Base-by-base conservation (phyloP, 1,140 invertebrate genomes). In the Caligus rogercresseyi region DNA sequence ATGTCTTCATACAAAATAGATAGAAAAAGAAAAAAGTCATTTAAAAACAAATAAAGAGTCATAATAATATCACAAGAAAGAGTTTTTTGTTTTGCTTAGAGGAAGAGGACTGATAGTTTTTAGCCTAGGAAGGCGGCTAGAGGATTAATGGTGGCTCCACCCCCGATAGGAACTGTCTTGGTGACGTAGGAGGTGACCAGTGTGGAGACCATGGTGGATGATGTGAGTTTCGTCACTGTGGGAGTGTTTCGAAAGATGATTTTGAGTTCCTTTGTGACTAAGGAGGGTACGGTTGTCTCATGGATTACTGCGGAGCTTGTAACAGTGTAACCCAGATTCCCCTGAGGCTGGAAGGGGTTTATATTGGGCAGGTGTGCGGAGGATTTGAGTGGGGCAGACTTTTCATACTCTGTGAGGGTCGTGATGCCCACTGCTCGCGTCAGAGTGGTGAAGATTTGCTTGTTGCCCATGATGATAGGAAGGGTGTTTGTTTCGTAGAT, bases 211-310 rank as follows among this genome's bases (percentile, higher is more conserved):
- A 89, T 81, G 65, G 77, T 81, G n/a, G 86, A 88, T 0, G 85
- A 85, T 69, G 82, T 89, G 20, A 89, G 73, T 0, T 86, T 89
- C 0, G 87, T 89, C 68, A 85, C 86, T 0, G 87, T 84, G 0
- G 87, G 88, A 69, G 86, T 87, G 20, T 86, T 86, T 2, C 87
- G 86, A 70, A 90, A 89, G 0, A 85, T 88, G 13, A 90, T 72
- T 70, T 88, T 88, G 16, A 89, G 71, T 19, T 89, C 76, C 73
- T 86, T 85, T 54, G 84, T 85, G 26, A 87, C 81, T 0, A 86
- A 88, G 59, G 83, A 75, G 0, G 84, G 87, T 1, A 87, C 78
- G 66, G 85, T 73, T 0, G 85, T 87, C 67, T 85, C 85, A 31
- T 84, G 79, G 1, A 88, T 77, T 11, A 88, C 74, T 0, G 86